Percentiles rank a stretch among this genome's conserved stretches.
Evolutionary conservation across 2,888 invertebrate genomes (phyloP).

Genomic region (Idaea straminata): DNA sequence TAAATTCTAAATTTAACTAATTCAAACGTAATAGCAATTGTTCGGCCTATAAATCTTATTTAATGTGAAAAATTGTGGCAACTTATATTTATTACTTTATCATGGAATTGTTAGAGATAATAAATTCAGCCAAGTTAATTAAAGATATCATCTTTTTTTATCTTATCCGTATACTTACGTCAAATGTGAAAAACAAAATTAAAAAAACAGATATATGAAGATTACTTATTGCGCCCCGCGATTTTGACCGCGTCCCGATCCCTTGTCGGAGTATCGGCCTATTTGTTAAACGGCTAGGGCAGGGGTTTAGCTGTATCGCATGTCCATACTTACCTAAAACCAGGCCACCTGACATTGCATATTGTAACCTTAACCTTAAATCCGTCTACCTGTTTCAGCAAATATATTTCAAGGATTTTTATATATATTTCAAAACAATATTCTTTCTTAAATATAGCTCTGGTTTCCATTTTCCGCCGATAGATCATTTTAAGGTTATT

Average conservation of each 20-base stretch:
- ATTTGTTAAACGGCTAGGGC: no score
- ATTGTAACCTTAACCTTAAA: no score
- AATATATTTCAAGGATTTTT: neutral
- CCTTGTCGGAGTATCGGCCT: no score
- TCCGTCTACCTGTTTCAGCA: no score
- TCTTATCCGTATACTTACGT: neutral
- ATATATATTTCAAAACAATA: no score
- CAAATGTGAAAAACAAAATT: neutral
- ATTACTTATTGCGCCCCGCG: neutral
- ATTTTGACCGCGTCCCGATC: no score
- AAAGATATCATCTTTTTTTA: neutral
- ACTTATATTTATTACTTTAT: neutral
- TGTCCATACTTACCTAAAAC: no score
- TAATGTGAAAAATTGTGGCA: neutral
- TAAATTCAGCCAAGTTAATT: neutral
- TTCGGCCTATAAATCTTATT: neutral
- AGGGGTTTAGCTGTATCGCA: no score
- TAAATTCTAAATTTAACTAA: neutral
- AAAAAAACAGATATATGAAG: neutral
- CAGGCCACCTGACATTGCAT: no score
- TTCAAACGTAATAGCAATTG: neutral
- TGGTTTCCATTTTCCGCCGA: constrained; percentile 24
- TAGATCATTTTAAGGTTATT: constrained; percentile 28
- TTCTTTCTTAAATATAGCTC: constrained; percentile 10
- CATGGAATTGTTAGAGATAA: neutral